Evolutionary conservation across 2,113 vertebrate species (phyloP).

Genomic region (Microcebus murinus): DNA sequence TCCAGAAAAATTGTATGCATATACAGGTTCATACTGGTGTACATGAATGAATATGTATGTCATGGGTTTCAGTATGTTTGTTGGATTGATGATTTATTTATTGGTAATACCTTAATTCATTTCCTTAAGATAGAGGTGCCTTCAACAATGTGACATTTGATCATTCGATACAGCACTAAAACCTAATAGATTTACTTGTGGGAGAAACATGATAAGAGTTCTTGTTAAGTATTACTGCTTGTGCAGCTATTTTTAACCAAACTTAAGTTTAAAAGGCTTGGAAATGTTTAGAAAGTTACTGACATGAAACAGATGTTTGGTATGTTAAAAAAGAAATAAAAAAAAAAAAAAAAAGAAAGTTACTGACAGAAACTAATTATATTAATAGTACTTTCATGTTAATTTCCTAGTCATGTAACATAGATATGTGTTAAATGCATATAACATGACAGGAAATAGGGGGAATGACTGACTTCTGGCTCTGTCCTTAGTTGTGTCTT

Average conservation of each 20-base stretch:
- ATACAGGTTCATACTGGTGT: background rate
- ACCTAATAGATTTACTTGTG: background rate
- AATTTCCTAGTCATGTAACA: conserved; percentile 14
- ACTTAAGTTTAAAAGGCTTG: conserved; percentile 7
- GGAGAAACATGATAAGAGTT: background rate
- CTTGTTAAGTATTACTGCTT: background rate
- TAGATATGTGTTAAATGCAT: background rate
- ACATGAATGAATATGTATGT: background rate
- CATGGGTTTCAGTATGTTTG: conserved; percentile 11
- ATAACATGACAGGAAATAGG: background rate
- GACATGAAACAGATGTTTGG: too few species aligned
- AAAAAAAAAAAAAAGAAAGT: too few species aligned
- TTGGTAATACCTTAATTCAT: background rate
- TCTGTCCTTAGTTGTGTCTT: background rate
- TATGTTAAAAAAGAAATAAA: too few species aligned
- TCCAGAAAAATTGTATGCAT: conserved; percentile 34
- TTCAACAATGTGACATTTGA: background rate
- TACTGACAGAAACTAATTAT: background rate
- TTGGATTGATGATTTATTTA: conserved; percentile 17
- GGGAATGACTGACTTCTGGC: background rate
- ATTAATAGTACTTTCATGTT: conserved; percentile 27
- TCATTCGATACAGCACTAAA: conserved; percentile 14
- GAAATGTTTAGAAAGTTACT: background rate
- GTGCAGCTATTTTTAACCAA: background rate
- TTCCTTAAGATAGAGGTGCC: background rate